phyloP scores from a whole-genome alignment of 2,888 invertebrate species.

The Drosophila yooni region DNA sequence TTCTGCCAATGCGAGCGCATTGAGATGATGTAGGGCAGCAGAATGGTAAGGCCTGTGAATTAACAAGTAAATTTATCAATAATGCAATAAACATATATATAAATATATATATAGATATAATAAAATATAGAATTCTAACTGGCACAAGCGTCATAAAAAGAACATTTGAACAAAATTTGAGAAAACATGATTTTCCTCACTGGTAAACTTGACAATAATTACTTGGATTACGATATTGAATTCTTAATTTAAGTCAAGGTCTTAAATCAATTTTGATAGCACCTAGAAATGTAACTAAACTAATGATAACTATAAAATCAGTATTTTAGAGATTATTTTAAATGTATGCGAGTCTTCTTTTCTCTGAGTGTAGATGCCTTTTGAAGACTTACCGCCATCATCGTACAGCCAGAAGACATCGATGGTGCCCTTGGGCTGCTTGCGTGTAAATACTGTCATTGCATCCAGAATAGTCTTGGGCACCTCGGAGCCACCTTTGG shows the following conservation, averaged over 20 bases:
- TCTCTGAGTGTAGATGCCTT: background rate
- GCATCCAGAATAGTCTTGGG: constrained; percentile 89
- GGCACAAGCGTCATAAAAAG: too few species aligned
- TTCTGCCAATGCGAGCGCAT: constrained; percentile 91
- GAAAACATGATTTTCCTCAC: too few species aligned
- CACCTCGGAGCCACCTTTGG: constrained; percentile 87
- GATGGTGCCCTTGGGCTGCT: constrained; percentile 92
- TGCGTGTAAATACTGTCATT: constrained; percentile 91
- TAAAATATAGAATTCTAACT: background rate
- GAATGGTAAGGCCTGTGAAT: constrained; percentile 88
- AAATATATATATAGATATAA: background rate
- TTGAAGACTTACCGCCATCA: constrained; percentile 88
- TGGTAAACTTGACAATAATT: too few species aligned
- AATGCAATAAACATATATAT: background rate
- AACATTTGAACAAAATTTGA: too few species aligned
- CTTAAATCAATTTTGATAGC: too few species aligned
- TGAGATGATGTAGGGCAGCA: constrained; percentile 94
- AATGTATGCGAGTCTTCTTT: background rate
- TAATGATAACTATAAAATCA: too few species aligned
- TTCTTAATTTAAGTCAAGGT: too few species aligned
- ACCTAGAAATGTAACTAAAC: too few species aligned
- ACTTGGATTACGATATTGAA: too few species aligned
- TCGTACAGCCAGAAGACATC: constrained; percentile 99
- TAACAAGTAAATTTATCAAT: constrained; percentile 5
- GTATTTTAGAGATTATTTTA: too few species aligned